phyloP scores from a whole-genome alignment of 2,797 vertebrate species.

The Tapera naevia region DNA sequence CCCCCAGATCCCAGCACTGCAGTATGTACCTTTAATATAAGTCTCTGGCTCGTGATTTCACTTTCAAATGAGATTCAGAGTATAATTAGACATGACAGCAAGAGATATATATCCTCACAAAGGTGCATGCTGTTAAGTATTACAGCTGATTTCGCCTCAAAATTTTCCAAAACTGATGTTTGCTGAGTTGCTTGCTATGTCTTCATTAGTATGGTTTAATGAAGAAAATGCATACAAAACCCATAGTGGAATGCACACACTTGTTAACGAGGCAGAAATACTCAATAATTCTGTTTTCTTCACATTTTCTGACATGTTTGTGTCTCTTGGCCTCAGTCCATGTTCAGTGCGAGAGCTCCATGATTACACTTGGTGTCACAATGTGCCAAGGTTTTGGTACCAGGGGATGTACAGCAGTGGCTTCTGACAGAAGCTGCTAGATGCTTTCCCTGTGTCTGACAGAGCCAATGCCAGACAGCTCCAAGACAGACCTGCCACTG shows the following conservation, averaged over 20 bases:
- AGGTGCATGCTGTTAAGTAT: neutral
- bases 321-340: neutral
- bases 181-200: neutral
- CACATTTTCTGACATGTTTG: neutral
- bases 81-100: neutral
- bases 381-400: neutral
- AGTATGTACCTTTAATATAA: neutral
- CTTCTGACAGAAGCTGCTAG: neutral
- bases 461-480: neutral
- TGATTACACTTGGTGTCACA: neutral
- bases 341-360: neutral
- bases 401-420: neutral
- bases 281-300: neutral
- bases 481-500: neutral
- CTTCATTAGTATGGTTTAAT: neutral
- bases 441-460: neutral
- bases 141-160: neutral
- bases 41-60: neutral
- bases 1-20: neutral
- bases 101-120: neutral
- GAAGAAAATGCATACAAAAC: neutral
- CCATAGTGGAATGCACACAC: neutral
- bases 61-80: neutral
- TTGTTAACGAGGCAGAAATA: neutral
- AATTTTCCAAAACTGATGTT: neutral